Evolutionary conservation across 2,113 vertebrate genomes (phyloP), one percentile per base, ranked within the genome.

Genomic region (Monarcha castaneiventris): DNA sequence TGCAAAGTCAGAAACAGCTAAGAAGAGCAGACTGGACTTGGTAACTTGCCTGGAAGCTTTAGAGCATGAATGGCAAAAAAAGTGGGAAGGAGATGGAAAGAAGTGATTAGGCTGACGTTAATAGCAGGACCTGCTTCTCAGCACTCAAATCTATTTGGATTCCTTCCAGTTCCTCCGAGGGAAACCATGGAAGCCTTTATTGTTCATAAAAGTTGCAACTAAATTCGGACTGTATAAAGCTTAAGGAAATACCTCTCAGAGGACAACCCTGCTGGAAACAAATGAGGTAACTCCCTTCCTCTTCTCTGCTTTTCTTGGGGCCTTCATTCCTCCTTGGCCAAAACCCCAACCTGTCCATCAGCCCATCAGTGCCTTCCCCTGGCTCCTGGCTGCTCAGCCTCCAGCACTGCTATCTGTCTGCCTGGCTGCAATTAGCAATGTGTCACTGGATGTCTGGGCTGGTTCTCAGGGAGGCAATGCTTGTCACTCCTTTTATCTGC

Each of bases 221-320:
- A 84, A 95, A 96, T 88, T 93, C 6, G 2, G 93, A 68, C 59
- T 90, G 49, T 11, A 39, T 79, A 27, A 79, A 79, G 87, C 77
- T 84, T 26, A 81, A 93, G 94, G 94, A 96, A 93, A 90, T 89
- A 93, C 94, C 90, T 94, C 75, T 90, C 79, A 7, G 93, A 91
- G 93, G 88, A 95, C 83, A 95, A 68, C 56, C 76, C 75, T 68
- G 87, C 78, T 96, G 88, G 85, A 86, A 96, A 44, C 32, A 66
- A 44, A 54, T 17, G 87, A 94, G 79, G 92, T 46, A 93, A 96
- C 94, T 96, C 94, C 94, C 95, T 96, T 96, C 93, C 91, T 84
- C 91, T 43, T 30, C 90, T 72, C 68, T 32, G 83, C 23, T 86
- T 90, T 74, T 77, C 88, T 25, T 35, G 29, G 64, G 68, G 83